Evolutionary conservation across 2,888 invertebrate genomes (phyloP).

Genomic region (Leptopterna dolabrata): DNA sequence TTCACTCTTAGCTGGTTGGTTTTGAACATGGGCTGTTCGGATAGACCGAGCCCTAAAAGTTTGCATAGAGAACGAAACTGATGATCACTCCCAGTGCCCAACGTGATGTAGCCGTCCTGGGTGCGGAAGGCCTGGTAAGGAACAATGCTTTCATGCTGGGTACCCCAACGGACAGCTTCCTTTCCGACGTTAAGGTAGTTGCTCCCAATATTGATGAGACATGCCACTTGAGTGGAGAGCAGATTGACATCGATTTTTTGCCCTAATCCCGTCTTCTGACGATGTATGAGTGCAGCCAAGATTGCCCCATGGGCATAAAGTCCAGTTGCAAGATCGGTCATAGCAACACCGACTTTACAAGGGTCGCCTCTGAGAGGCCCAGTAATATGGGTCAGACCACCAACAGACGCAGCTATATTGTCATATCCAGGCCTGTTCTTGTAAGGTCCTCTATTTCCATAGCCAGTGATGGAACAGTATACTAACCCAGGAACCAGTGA

Average conservation of each 20-base stretch:
- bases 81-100: constrained; percentile 87
- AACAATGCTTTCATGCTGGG: constrained; percentile 92
- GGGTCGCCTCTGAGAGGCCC: constrained; percentile 87
- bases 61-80: constrained; percentile 82
- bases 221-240: constrained; percentile 91
- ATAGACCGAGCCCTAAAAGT: constrained; percentile 74
- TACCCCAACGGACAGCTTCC: constrained; percentile 80
- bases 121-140: constrained; percentile 93
- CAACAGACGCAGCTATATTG: constrained; percentile 92
- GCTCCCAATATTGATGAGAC: constrained; percentile 88
- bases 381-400: constrained; percentile 90
- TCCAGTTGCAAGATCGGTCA: constrained; percentile 93
- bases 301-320: constrained; percentile 95
- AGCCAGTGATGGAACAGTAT: constrained; percentile 95
- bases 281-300: constrained; percentile 86
- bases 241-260: constrained; percentile 95
- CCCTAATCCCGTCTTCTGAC: constrained; percentile 81
- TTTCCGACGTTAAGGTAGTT: constrained; percentile 89
- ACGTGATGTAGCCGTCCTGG: constrained; percentile 83
- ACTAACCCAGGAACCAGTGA: constrained; percentile 81
- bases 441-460: constrained; percentile 90
- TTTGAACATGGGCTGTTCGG: constrained; percentile 73
- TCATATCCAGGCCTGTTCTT: constrained; percentile 92
- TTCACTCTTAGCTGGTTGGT: constrained; percentile 81
- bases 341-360: constrained; percentile 91